Percentiles rank a stretch among this genome's conserved stretches.
Conservation (phyloP, 2,888 invertebrate genomes). For the Sinelater perroti region DNA sequence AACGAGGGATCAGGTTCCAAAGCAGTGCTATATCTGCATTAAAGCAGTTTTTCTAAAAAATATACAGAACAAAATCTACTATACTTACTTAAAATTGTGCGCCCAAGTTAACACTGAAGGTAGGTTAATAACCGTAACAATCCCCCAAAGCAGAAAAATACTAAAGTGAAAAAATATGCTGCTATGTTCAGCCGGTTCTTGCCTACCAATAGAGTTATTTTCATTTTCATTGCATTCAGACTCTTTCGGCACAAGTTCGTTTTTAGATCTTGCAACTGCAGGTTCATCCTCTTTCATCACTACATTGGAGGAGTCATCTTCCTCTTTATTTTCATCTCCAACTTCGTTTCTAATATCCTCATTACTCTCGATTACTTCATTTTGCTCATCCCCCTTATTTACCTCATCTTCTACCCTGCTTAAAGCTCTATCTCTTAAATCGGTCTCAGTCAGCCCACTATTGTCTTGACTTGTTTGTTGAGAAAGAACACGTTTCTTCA, state of each 20-base stretch:
- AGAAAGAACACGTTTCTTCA: constrained; percentile 20
- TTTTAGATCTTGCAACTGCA: no score
- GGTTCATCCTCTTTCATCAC: no score
- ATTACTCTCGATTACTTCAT: not conserved
- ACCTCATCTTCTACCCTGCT: constrained; percentile 12
- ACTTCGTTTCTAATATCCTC: not conserved
- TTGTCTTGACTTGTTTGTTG: constrained; percentile 22
- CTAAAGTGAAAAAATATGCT: constrained; percentile 78
- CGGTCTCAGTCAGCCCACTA: not conserved
- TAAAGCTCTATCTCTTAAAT: constrained; percentile 2
- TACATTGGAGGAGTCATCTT: no score
- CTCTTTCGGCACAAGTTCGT: no score
- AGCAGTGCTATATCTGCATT: constrained; percentile 63
- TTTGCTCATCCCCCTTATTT: not conserved
- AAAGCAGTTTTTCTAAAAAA: not conserved
- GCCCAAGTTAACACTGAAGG: constrained; percentile 83
- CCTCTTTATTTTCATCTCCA: not conserved
- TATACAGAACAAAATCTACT: not conserved
- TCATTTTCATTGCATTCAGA: no score
- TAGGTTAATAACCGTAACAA: constrained; percentile 72
- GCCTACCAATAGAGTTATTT: no score
- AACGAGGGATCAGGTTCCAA: constrained; percentile 72
- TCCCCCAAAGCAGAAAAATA: constrained; percentile 73
- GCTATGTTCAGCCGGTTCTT: constrained; percentile 36
- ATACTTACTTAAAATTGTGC: constrained; percentile 76